Base-by-base conservation (phyloP, 2,113 vertebrate species). In the Nyctereutes procyonoides region DNA sequence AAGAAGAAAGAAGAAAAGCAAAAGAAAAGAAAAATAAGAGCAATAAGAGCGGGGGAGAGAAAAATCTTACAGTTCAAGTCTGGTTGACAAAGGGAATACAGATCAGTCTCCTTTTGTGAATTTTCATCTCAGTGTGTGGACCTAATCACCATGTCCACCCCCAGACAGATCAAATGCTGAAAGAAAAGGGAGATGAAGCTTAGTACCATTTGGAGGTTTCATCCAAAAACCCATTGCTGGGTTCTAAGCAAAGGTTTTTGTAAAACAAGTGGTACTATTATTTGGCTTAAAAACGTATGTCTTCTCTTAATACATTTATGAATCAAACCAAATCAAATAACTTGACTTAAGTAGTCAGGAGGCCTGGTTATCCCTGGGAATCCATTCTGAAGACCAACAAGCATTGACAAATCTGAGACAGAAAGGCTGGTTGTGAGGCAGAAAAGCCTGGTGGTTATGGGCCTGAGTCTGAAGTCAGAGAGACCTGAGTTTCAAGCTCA, bases 1-100 rank as follows among this genome's bases (percentile, higher is more conserved):
- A 43, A 43, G 43, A 43, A 43, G 4, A 28, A 13, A 24, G 60
- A 26, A 51, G 48, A 26, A 77, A 76, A 28, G 74, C 43, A 51
- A 76, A 63, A 28, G 13, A 51, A 84, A 77, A 87, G 28, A 10
- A 58, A 43, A 56, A 22, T 5, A 32, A 28, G n/a, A n/a, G n/a
- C n/a, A n/a, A n/a, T n/a, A n/a, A n/a, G n/a, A n/a, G 28, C 13
- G 17, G 8, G 30, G 5, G 63, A 38, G 62, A 65, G 35, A 35
- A 80, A 53, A 94, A 43, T 24, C 51, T 92, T 24, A 1, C 4
- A 76, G 53, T 51, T 85, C 51, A 88, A 84, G n/a, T 76, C 5
- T 60, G 53, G 76, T 81, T 97, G 58, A 92, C 62, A 51, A 92
- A 90, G 74, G 93, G 93, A 96, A 94, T 71, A 92, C 14, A 90